These are phyloP conservation scores for Cydia strobilella DNA, from an alignment of 1,140 invertebrate genomes.

Conservation along the genomic window DNA sequence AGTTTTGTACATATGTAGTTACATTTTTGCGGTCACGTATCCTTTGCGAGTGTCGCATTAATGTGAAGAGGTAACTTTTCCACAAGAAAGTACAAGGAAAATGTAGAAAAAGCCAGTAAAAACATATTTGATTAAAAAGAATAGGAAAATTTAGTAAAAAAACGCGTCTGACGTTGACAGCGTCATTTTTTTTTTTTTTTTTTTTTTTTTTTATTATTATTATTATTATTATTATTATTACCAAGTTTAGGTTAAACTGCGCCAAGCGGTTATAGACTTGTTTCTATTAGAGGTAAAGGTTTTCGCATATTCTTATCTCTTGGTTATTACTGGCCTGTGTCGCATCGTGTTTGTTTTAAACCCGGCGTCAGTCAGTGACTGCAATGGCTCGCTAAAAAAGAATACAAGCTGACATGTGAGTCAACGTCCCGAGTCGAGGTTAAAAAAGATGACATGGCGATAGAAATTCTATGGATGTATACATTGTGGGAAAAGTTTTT, in stretches of 20 bases:
- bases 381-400: not conserved
- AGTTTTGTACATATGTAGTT: too few relatives aligned
- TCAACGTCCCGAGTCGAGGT: not conserved
- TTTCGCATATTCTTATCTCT: not conserved
- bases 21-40: too few relatives aligned
- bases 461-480: not conserved
- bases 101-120: too few relatives aligned
- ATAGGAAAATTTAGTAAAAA: too few relatives aligned
- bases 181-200: too few relatives aligned
- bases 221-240: too few relatives aligned
- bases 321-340: not conserved
- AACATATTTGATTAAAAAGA: too few relatives aligned
- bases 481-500: not conserved
- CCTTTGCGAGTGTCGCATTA: too few relatives aligned
- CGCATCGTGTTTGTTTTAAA: constrained; percentile 2
- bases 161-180: too few relatives aligned
- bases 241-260: not conserved
- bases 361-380: constrained; percentile 24
- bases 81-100: too few relatives aligned
- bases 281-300: not conserved
- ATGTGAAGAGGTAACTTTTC: too few relatives aligned
- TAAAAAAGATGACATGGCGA: not conserved
- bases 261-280: not conserved
- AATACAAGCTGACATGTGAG: not conserved
- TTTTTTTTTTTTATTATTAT: too few relatives aligned